Evolutionary conservation across 1,140 invertebrate genomes (phyloP).

Genomic region (Drosophila watanabei): DNA sequence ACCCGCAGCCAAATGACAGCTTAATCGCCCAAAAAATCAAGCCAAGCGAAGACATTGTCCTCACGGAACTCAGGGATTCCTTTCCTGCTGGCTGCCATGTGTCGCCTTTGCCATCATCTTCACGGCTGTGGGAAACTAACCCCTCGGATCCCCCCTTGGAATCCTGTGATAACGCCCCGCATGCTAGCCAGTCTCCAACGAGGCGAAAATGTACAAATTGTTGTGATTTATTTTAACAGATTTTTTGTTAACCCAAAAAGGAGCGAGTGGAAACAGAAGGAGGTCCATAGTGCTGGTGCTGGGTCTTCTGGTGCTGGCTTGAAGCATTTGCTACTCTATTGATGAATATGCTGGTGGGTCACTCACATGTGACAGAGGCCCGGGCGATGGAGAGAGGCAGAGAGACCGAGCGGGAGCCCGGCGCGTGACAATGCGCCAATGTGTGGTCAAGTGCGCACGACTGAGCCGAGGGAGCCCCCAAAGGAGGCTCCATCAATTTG

Average conservation of each 20-base stretch:
- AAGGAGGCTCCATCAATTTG: conserved; percentile 55
- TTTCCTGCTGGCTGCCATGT: conserved; percentile 68
- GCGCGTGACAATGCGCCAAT: conserved; percentile 82
- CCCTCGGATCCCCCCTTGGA: conserved; percentile 1
- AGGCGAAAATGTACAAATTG: conserved; percentile 82
- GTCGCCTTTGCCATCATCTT: conserved; percentile 63
- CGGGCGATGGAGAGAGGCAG: background rate
- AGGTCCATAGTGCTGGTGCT: conserved; percentile 1
- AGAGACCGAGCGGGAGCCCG: conserved; percentile 5
- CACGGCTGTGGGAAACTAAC: conserved; percentile 40
- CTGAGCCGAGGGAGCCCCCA: conserved; percentile 60
- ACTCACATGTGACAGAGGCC: conserved; percentile 31
- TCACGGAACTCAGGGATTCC: conserved; percentile 37
- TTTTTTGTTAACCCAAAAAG: conserved; percentile 76
- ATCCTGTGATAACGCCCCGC: conserved; percentile 9
- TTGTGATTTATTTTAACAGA: conserved; percentile 83
- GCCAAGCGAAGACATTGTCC: conserved; percentile 70
- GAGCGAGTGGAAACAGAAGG: conserved; percentile 8
- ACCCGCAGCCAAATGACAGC: conserved; percentile 77
- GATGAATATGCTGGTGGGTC: conserved; percentile 75
- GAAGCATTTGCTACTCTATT: conserved; percentile 69
- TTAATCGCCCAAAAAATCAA: conserved; percentile 78
- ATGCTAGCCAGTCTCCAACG: conserved; percentile 52
- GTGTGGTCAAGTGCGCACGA: conserved; percentile 81
- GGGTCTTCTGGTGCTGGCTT: conserved; percentile 11